Evolutionary conservation across 2,888 invertebrate species (phyloP).

Genomic region (Zaprionus obscuricornis): DNA sequence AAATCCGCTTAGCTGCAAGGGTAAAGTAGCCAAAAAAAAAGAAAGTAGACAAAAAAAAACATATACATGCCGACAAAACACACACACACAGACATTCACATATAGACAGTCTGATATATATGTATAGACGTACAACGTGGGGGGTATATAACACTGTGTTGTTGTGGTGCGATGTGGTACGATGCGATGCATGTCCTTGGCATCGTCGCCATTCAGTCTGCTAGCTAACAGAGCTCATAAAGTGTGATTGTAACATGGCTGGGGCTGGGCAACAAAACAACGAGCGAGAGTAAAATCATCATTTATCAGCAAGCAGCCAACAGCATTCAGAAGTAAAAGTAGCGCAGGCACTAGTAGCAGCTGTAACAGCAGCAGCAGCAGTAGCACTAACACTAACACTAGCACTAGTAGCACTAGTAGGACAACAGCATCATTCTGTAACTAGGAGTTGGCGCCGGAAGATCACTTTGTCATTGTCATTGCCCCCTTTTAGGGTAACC

Average conservation of each 20-base stretch:
- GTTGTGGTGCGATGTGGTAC: conserved; percentile 12
- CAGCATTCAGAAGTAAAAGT: no score
- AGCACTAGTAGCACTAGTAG: background rate
- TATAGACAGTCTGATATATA: no score
- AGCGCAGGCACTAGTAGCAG: conserved; percentile 17
- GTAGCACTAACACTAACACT: no score
- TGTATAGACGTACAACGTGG: conserved; percentile 26
- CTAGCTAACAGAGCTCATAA: conserved; percentile 57
- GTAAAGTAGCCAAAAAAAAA: conserved; percentile 31
- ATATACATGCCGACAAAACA: background rate
- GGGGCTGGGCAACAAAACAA: conserved; percentile 36
- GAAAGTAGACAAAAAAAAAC: conserved; percentile 7
- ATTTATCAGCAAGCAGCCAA: conserved; percentile 60
- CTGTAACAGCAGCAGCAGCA: conserved; percentile 21
- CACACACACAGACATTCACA: conserved; percentile 38
- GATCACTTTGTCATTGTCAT: conserved; percentile 81
- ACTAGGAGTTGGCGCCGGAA: conserved; percentile 67
- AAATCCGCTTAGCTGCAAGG: conserved; percentile 67
- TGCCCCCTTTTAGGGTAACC: conserved; percentile 49
- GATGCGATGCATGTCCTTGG: conserved; percentile 42
- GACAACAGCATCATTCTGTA: conserved; percentile 10
- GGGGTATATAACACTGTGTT: conserved; percentile 18
- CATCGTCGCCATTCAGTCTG: conserved; percentile 48
- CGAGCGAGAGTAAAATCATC: conserved; percentile 63
- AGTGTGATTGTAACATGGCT: conserved; percentile 60